Conservation (phyloP, 2,113 vertebrate species). For the Cyanistes caeruleus region DNA sequence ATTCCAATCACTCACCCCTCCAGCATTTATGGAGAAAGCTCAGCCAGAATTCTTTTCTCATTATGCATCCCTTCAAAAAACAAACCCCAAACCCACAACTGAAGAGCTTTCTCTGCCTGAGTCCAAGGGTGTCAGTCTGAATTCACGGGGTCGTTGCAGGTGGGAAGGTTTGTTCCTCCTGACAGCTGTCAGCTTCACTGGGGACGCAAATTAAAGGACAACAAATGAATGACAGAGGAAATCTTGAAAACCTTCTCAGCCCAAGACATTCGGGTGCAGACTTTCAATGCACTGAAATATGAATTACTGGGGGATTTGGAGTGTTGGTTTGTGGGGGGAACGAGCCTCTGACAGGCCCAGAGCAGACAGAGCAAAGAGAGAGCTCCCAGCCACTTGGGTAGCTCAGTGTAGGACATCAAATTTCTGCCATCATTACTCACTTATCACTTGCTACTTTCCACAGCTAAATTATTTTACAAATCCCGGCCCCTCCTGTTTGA, state of each 20-base stretch:
- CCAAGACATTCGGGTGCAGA: neutral
- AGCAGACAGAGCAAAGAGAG: neutral
- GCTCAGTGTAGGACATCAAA: neutral
- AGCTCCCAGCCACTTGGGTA: neutral
- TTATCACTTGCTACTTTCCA: neutral
- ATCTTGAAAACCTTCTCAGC: conserved; percentile 29
- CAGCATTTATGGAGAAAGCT: neutral
- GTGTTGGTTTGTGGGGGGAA: neutral
- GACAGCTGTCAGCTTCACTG: conserved; percentile 52
- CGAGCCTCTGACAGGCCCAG: neutral
- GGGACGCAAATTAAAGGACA: conserved; percentile 60
- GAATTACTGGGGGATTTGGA: conserved; percentile 8
- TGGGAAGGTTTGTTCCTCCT: conserved; percentile 50
- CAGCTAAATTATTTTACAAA: neutral
- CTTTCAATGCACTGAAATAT: conserved; percentile 36
- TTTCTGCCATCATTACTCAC: neutral
- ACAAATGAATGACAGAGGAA: conserved; percentile 41
- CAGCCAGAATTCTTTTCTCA: neutral
- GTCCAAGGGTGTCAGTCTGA: conserved; percentile 42
- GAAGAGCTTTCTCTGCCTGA: conserved; percentile 33
- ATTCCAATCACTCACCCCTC: neutral
- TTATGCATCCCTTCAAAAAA: conserved; percentile 15
- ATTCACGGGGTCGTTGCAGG: conserved; percentile 3
- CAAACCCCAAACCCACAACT: neutral
- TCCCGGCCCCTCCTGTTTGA: neutral